Evolutionary conservation across 2,113 vertebrate genomes (phyloP), one percentile per base, ranked within the genome.

Genomic region (Paratilapia polleni): DNA sequence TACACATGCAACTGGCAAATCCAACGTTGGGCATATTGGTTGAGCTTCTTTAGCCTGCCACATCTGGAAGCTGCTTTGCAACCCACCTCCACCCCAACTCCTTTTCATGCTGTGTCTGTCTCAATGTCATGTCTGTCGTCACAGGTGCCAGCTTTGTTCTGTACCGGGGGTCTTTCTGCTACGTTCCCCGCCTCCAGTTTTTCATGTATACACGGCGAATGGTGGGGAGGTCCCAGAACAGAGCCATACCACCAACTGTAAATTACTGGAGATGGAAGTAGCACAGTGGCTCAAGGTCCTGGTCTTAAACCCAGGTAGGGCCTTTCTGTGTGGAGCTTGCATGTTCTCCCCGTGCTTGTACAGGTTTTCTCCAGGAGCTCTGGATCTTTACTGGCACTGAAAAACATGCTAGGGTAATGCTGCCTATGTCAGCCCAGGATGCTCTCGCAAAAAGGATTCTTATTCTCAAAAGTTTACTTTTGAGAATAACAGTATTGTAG

Each of bases 61-160:
- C 43, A 70, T 13, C 43, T 54, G 17, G 43, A 73, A 73, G 26
- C 47, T 54, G 68, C 68, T 73, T 73, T 73, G 68, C 68, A 73
- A 54, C 68, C 47, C 47, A 54, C 47, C 47, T n/a, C 19, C 47
- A 54, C 19, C 7, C 19, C 19, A 3, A 7, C 31, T 73, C 24
- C 66, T 52, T 15, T 19, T 15, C 6, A 8, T 52, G 68, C 26
- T 31, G 66, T 70, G 49, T 20, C 66, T 70, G 28, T 52, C 43
- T 73, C 26, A 20, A 73, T 73, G 17, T 52, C 43, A 31, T 52
- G 66, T 1, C 2, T 31, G 3, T 52, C 20, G 10, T 26, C 28
- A 17, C 52, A 2, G 26, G 31, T 73, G 66, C 49, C 43, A 70
- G 17, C 24, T 17, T 19, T 70, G 17, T 26, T 70, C 28, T 52